Evolutionary conservation across 2,888 invertebrate genomes (phyloP).

Genomic region (Cheilosia pagana): DNA sequence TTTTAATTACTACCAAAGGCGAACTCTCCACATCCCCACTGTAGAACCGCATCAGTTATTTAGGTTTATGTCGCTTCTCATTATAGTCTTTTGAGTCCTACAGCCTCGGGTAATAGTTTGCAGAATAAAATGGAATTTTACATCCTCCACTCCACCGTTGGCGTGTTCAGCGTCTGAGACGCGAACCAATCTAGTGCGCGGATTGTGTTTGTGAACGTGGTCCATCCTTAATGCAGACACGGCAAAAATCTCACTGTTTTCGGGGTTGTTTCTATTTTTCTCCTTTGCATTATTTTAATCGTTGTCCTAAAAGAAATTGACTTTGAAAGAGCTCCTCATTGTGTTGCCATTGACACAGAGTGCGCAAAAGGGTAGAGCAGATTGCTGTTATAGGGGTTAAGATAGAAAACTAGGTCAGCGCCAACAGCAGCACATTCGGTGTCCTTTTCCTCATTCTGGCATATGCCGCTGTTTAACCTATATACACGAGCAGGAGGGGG

Average conservation of each 20-base stretch:
- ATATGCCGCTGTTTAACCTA: slow-evolving; percentile 49
- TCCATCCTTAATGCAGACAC: slow-evolving; percentile 30
- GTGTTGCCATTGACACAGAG: slow-evolving; percentile 73
- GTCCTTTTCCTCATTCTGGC: slow-evolving; percentile 51
- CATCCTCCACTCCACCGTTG: slow-evolving; percentile 14
- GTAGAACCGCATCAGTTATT: slow-evolving; percentile 30
- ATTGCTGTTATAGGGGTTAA: slow-evolving; percentile 49
- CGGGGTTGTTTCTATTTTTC: not conserved
- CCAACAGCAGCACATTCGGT: slow-evolving; percentile 47
- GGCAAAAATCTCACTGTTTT: not conserved
- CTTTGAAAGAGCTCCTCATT: slow-evolving; percentile 69
- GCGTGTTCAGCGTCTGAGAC: slow-evolving; percentile 27
- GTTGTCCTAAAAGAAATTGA: slow-evolving; percentile 64
- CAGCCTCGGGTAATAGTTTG: slow-evolving; percentile 56
- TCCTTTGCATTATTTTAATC: slow-evolving; percentile 33
- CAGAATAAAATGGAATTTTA: slow-evolving; percentile 44
- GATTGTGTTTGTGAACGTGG: slow-evolving; percentile 35
- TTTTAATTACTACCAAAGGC: not conserved
- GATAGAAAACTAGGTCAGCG: slow-evolving; percentile 68
- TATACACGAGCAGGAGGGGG: slow-evolving; percentile 13
- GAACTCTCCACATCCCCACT: slow-evolving; percentile 47
- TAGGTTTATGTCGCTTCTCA: slow-evolving; percentile 40
- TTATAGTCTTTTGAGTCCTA: slow-evolving; percentile 35
- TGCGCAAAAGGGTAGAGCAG: slow-evolving; percentile 49
- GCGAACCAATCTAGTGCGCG: slow-evolving; percentile 34